Evolutionary conservation across 2,797 vertebrate genomes (phyloP), one percentile per base, ranked within the genome.

Genomic region (Enteromius mattozi): DNA sequence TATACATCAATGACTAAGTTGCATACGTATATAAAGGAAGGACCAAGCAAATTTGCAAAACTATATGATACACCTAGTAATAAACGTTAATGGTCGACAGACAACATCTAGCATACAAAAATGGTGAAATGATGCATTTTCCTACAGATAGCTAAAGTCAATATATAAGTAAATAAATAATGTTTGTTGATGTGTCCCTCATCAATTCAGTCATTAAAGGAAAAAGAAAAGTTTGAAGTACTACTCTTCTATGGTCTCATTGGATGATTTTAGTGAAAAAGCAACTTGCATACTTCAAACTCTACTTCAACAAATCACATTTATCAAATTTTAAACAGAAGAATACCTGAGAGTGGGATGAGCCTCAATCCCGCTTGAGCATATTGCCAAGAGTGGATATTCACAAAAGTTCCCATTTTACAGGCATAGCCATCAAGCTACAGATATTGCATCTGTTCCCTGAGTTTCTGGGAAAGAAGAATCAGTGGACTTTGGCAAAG

Each of bases 331-430:
- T 65, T 56, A 77, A 54, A 72, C 24, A 78, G 45, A 68, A 77
- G 72, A 5, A 65, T 93, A 95, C 95, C 95, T 95, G 94, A 93
- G 66, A 95, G 92, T 85, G 88, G 93, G 90, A 95, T 95, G 76
- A 95, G 91, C 78, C 89, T 92, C 90, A 90, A 93, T 79, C 95
- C 94, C 59, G 93, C 91, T 89, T 95, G 94, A 79, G 95, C 94
- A 14, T 90, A 95, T 87, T 93, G 93, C 95, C 94, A 95, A 89
- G 92, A 93, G 91, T 96, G 94, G 90, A 92, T 94, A 88, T 94
- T 93, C 91, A 94, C 88, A 85, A 94, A 89, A 4, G 93, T 93
- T 19, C 45, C 78, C 81, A 86, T 83, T 81, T 78, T 79, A 71
- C 68, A 49, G 14, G 14, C 61, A 21, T 37, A 33, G 59, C 42